A percentile compares a stretch with the other conserved stretches of the same genome.
Conservation (phyloP, 2,797 vertebrate genomes). For the Brotula barbata region DNA sequence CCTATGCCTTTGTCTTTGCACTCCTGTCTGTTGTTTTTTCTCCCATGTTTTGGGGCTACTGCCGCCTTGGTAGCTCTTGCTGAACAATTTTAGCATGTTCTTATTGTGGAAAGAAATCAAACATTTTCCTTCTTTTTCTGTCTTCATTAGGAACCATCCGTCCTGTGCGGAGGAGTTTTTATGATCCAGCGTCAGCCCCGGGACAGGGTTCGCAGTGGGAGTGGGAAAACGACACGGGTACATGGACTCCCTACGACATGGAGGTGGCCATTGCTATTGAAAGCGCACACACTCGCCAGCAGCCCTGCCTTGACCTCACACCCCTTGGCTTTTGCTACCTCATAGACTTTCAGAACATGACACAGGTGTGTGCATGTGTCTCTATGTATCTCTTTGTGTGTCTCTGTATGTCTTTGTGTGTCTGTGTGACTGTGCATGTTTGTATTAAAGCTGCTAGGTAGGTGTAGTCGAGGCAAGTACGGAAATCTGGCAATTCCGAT, state of each 20-base stretch:
- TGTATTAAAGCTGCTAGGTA: too few species aligned
- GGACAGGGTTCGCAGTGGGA: slow-evolving; percentile 95
- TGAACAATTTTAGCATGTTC: not conserved
- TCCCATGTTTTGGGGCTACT: too few species aligned
- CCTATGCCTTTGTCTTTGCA: too few species aligned
- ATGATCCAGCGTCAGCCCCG: slow-evolving; percentile 86
- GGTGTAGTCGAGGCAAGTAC: too few species aligned
- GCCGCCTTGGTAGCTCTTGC: too few species aligned
- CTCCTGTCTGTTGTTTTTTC: too few species aligned
- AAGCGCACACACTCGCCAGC: slow-evolving; percentile 85
- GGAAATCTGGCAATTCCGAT: too few species aligned
- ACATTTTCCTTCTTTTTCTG: not conserved
- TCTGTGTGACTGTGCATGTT: too few species aligned
- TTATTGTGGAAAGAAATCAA: not conserved
- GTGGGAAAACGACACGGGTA: slow-evolving; percentile 90
- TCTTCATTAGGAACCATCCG: slow-evolving; percentile 86
- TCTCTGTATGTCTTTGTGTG: too few species aligned
- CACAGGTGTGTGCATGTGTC: slow-evolving; percentile 80
- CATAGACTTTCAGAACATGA: slow-evolving; percentile 93
- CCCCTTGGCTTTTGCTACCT: slow-evolving; percentile 91
- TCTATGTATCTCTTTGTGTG: too few species aligned
- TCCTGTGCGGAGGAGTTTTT: slow-evolving; percentile 91
- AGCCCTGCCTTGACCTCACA: slow-evolving; percentile 90
- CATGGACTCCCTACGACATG: slow-evolving; percentile 93
- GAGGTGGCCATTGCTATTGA: slow-evolving; percentile 92